A percentile compares a stretch with the other conserved stretches of the same genome.
Conservation (phyloP, 2,888 invertebrate species). For the Temnothorax unifasciatus region DNA sequence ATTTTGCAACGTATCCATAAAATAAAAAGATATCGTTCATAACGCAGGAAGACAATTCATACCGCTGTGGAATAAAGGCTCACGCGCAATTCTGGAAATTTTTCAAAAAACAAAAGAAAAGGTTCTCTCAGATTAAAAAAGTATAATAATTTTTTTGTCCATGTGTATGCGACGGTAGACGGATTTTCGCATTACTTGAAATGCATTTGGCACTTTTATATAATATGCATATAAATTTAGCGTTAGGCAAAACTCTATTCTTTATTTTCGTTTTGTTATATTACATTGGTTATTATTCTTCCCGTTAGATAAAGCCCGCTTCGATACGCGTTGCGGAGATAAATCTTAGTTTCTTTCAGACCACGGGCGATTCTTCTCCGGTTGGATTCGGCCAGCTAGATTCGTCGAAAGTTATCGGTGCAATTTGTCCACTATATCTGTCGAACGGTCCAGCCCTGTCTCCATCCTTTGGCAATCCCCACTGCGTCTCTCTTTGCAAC, state of each 20-base stretch:
- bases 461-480: constrained; percentile 56
- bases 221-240: neutral
- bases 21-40: constrained; percentile 1
- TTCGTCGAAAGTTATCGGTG: constrained; percentile 28
- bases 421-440: constrained; percentile 45
- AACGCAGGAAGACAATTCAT: neutral
- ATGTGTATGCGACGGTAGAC: neutral
- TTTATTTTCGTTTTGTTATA: neutral
- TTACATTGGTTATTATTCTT: neutral
- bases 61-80: neutral
- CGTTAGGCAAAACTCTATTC: neutral
- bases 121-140: neutral
- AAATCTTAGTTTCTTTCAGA: constrained; percentile 24
- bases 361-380: neutral
- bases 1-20: neutral
- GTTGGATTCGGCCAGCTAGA: neutral
- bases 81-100: neutral
- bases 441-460: constrained; percentile 64
- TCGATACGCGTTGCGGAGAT: neutral
- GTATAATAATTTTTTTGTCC: neutral
- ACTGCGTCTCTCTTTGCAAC: constrained; percentile 51
- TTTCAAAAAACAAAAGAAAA: neutral
- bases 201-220: neutral
- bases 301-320: constrained; percentile 17
- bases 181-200: neutral